A percentile compares a stretch with the other conserved stretches of the same genome.
Conservation (phyloP, 2,113 vertebrate genomes). For the Lampris megalopsis region DNA sequence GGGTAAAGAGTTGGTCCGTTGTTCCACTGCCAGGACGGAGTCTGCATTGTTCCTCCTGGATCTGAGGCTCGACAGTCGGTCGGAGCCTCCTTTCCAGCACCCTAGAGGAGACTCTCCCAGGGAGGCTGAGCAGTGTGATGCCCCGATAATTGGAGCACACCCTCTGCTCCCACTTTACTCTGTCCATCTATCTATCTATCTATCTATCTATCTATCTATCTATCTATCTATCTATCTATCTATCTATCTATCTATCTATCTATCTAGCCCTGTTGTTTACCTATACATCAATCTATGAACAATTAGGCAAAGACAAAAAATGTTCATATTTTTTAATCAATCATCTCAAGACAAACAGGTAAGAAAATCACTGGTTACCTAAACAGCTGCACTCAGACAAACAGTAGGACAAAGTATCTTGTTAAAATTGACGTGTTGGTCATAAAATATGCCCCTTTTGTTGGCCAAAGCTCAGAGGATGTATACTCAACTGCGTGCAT, state of each 20-base stretch:
- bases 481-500: neutral
- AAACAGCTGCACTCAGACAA: conserved; percentile 30
- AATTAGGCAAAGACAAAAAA: conserved; percentile 23
- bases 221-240: neutral
- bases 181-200: too few species aligned
- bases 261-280: neutral
- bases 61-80: too few species aligned
- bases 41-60: too few species aligned
- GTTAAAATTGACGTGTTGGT: conserved; percentile 27
- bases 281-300: conserved; percentile 3
- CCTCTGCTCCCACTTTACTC: too few species aligned
- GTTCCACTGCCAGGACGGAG: too few species aligned
- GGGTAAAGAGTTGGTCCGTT: too few species aligned
- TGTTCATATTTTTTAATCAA: conserved; percentile 56
- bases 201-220: neutral
- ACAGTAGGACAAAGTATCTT: conserved; percentile 6
- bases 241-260: neutral
- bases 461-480: conserved; percentile 28
- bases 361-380: conserved; percentile 32
- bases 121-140: too few species aligned
- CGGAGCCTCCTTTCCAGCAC: too few species aligned
- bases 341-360: conserved; percentile 63
- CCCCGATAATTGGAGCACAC: too few species aligned
- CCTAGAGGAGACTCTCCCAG: too few species aligned
- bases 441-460: conserved; percentile 47